Percentiles rank a stretch among this genome's conserved stretches.
These are phyloP conservation scores for Biston betularia DNA, from an alignment of 2,888 invertebrate genomes.

Conservation along the genomic window DNA sequence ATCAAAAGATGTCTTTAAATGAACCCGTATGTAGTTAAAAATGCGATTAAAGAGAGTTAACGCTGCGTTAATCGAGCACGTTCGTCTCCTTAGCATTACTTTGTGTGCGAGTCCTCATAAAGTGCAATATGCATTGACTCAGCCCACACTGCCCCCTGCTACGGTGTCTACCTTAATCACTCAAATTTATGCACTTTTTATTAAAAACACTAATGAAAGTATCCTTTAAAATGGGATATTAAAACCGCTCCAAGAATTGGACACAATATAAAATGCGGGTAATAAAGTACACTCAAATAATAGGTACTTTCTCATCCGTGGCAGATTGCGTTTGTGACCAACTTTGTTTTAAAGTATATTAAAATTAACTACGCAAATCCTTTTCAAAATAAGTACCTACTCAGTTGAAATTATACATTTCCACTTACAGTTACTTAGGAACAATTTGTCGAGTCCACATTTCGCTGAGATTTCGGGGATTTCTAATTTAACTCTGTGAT, in stretches of 20 bases:
- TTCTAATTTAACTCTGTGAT: slow-evolving; percentile 74
- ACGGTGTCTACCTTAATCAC: slow-evolving; percentile 77
- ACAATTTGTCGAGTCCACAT: slow-evolving; percentile 52
- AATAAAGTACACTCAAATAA: slow-evolving; percentile 47
- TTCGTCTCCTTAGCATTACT: slow-evolving; percentile 58
- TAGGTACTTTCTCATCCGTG: slow-evolving; percentile 27
- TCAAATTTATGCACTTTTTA: slow-evolving; percentile 79
- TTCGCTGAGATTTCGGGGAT: slow-evolving; percentile 57
- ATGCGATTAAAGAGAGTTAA: slow-evolving; percentile 70
- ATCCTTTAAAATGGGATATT: slow-evolving; percentile 58
- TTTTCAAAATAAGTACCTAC: slow-evolving; percentile 25
- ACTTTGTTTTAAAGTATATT: slow-evolving; percentile 28
- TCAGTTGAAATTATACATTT: slow-evolving; percentile 35
- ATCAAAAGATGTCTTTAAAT: slow-evolving; percentile 60
- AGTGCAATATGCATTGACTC: slow-evolving; percentile 67
- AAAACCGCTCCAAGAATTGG: slow-evolving; percentile 34
- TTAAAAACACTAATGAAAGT: slow-evolving; percentile 69
- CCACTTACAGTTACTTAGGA: slow-evolving; percentile 34
- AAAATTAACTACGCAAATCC: slow-evolving; percentile 24
- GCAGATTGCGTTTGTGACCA: slow-evolving; percentile 20
- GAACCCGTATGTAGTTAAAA: slow-evolving; percentile 69
- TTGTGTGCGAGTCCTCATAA: slow-evolving; percentile 73
- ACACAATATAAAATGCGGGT: slow-evolving; percentile 43
- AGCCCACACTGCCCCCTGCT: slow-evolving; percentile 65
- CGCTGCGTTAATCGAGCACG: slow-evolving; percentile 60